phyloP scores from a whole-genome alignment of 2,888 invertebrate species.

The Leucophenga maculata region DNA sequence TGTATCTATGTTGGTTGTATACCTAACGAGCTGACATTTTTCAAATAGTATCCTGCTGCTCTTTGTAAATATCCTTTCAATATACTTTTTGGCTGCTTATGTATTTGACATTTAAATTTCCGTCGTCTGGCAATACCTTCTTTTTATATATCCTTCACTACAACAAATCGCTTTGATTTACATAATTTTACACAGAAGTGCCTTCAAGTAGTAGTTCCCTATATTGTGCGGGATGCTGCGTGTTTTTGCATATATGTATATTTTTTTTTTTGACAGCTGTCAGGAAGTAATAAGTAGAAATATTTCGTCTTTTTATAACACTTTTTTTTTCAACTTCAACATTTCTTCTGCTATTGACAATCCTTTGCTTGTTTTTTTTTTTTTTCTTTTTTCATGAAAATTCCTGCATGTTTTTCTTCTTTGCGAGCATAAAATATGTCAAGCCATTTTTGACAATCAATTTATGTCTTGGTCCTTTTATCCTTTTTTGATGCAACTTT shows the following conservation, averaged over 20 bases:
- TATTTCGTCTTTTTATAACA: slow-evolving; percentile 40
- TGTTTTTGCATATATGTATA: slow-evolving; percentile 48
- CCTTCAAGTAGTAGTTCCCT: background rate
- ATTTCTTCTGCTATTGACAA: slow-evolving; percentile 19
- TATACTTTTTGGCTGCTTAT: slow-evolving; percentile 27
- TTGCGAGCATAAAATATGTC: slow-evolving; percentile 23
- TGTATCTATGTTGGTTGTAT: background rate
- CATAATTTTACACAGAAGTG: slow-evolving; percentile 55
- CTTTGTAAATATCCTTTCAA: slow-evolving; percentile 7
- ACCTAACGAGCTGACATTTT: background rate
- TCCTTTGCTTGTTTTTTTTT: background rate
- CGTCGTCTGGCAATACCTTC: slow-evolving; percentile 11
- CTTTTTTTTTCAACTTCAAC: background rate
- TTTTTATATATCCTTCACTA: slow-evolving; percentile 14
- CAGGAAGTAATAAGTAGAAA: slow-evolving; percentile 68
- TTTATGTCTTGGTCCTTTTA: background rate
- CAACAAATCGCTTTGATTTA: slow-evolving; percentile 64
- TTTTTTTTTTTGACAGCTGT: slow-evolving; percentile 71
- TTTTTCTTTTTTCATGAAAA: background rate
- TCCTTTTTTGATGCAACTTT: background rate
- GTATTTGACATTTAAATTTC: slow-evolving; percentile 24
- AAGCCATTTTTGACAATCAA: slow-evolving; percentile 17
- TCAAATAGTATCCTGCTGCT: background rate
- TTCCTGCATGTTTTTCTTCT: slow-evolving; percentile 17
- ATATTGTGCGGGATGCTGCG: background rate